Base-by-base conservation (phyloP, 2,888 invertebrate species). In the Criorhina ranunculi region DNA sequence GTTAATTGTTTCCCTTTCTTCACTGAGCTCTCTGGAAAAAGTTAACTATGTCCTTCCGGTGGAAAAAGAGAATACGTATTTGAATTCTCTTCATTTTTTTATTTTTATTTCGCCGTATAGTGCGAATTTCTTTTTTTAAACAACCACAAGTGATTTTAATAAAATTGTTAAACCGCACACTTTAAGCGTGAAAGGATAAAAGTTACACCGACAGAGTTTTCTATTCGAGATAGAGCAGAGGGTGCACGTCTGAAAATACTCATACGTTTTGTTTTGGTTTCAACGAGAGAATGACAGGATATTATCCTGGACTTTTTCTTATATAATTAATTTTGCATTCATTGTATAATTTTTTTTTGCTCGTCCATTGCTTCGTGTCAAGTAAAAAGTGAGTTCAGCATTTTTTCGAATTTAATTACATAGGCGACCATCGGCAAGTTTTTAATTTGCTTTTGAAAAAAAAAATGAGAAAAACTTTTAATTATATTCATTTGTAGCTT, bases 321-420 rank as follows among this genome's bases (percentile, higher is more conserved):
- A 35, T 80, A 67, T 31, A 73, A 80, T 81, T 70, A 81, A 70
- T 76, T 44, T 42, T 59, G 51, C 24, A 59, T 70, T 76, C 57
- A 60, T 77, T 66, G 72, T 44, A 51, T 35, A 8, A 17, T n/a
- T 57, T 15, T 60, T 60, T 57, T 53, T 42, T 51, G 33, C 31
- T 12, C 40, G 24, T 3, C 24, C 24, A 24, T 24, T 4, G 24
- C 24, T 1, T 44, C 33, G 33, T 67, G 46, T 40, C 46, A 42
- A 49, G 60, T 37, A 33, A 75, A 75, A 69, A 67, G 67, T 67
- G 62, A 69, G 44, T 51, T 59, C 60, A 72, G 59, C 64, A 60
- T 59, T 73, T 72, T 73, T 73, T 72, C 24, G 15, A 80, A 51
- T 79, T 72, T 72, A 66, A 79, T 72, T 66, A 60, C 46, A 79